These are phyloP conservation scores for Mastacembelus armatus DNA, from an alignment of 2,797 vertebrate species.

Conservation along the genomic window DNA sequence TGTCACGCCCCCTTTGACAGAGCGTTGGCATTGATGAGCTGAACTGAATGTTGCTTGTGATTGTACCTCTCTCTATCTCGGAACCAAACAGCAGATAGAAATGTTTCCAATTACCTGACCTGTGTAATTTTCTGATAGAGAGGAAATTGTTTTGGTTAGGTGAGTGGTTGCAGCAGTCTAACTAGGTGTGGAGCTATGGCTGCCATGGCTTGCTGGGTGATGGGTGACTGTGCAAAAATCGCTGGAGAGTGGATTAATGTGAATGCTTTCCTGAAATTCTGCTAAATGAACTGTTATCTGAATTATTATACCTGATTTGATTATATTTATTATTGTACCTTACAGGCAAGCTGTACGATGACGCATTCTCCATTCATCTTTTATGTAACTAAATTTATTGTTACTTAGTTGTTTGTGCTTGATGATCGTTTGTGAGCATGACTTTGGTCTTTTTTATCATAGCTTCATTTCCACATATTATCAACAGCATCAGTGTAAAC, in stretches of 20 bases:
- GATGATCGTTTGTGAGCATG: slow-evolving; percentile 32
- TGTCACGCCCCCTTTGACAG: slow-evolving; percentile 67
- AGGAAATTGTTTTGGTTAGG: slow-evolving; percentile 44
- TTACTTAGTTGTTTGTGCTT: slow-evolving; percentile 18
- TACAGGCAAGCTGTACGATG: slow-evolving; percentile 20
- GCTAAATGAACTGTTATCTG: background rate
- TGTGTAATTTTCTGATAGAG: slow-evolving; percentile 43
- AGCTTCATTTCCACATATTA: slow-evolving; percentile 14
- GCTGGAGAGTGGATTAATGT: slow-evolving; percentile 14
- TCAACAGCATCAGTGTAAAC: slow-evolving; percentile 39
- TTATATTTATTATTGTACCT: background rate
- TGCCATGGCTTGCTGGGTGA: slow-evolving; percentile 41
- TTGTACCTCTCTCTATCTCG: slow-evolving; percentile 25
- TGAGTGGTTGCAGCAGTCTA: slow-evolving; percentile 39
- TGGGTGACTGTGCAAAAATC: slow-evolving; percentile 59
- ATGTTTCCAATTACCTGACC: slow-evolving; percentile 41
- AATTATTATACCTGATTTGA: background rate
- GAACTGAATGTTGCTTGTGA: slow-evolving; percentile 50
- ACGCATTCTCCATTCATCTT: background rate
- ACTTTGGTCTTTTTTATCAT: slow-evolving; percentile 16
- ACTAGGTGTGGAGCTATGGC: slow-evolving; percentile 43
- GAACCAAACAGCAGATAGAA: slow-evolving; percentile 41
- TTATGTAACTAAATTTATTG: slow-evolving; percentile 28
- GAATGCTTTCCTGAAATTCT: background rate
- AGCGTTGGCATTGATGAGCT: slow-evolving; percentile 59